phyloP scores from a whole-genome alignment of 2,113 vertebrate genomes.

The Pelecanus crispus region DNA sequence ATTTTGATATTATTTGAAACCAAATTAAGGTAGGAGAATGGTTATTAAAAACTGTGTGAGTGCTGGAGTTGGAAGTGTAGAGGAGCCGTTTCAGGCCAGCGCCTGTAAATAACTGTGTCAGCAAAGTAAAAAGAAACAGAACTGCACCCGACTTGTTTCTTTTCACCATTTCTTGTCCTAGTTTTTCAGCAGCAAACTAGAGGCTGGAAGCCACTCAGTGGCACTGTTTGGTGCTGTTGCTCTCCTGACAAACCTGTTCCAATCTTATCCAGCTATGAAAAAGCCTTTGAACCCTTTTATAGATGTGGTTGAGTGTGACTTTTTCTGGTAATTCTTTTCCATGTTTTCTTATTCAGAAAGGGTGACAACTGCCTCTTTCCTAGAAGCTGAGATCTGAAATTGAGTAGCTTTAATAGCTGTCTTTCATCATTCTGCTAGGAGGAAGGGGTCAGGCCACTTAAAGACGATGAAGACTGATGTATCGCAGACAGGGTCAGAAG shows the following conservation, averaged over 20 bases:
- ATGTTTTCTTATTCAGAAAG: neutral
- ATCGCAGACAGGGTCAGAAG: neutral
- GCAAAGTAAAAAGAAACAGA: neutral
- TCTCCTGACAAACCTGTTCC: neutral
- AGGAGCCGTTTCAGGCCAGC: neutral
- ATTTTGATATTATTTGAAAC: neutral
- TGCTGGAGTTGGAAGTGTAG: neutral
- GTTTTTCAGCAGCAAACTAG: neutral
- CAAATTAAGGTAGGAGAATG: neutral
- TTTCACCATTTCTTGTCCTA: neutral
- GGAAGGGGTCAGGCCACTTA: slow-evolving; percentile 22
- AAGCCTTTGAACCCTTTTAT: neutral
- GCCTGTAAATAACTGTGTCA: neutral
- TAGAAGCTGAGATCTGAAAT: neutral
- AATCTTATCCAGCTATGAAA: neutral
- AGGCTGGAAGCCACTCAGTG: neutral
- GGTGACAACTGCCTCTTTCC: neutral
- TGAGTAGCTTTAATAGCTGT: neutral
- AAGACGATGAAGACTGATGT: slow-evolving; percentile 12
- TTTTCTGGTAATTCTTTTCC: slow-evolving; percentile 1
- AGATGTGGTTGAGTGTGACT: neutral
- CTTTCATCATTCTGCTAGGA: slow-evolving; percentile 29
- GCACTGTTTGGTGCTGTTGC: neutral
- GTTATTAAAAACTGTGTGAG: neutral
- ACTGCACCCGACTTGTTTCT: neutral